Base-by-base conservation (phyloP, 2,797 vertebrate species). In the Gobionotothen gibberifrons region DNA sequence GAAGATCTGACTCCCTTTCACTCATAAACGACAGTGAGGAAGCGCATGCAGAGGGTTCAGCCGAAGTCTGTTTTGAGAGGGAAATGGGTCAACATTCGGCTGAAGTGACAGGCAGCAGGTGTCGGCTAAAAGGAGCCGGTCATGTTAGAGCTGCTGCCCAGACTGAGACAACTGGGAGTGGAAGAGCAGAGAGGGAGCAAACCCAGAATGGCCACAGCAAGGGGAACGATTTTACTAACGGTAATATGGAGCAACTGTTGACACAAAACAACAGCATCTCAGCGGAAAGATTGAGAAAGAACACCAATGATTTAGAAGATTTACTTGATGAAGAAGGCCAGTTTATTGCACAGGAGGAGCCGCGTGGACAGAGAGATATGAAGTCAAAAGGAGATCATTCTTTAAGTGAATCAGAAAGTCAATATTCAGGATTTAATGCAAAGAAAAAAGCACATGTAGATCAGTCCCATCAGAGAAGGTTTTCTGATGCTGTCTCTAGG, bases 41-140 rank as follows among this genome's bases (percentile, higher is more conserved):
- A 40, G 60, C 79, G 67, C 48, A 42, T 67, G 76, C 26, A 11
- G 59, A 39, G 54, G 54, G 54, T 69, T 84, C 76, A 69, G 47
- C 76, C 80, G 0, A 56, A 42, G 85, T 44, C 49, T 51, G 71
- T 80, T 74, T 62, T 39, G 74, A 81, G 70, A 77, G 64, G 22
- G 65, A 81, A 80, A 84, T 26, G 73, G 77, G 71, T 83, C 81
- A 71, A 78, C 78, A 22, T 88, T 82, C 60, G 67, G 79, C 76
- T 86, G 87, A 93, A 90, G 85, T 86, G 86, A 91, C 89, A 90
- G 87, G 84, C 74, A 72, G 87, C 88, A 87, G 88, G 87, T 91
- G 91, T 83, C 84, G 16, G 86, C 89, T 88, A 88, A 90, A 92
- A 89, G 87, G 68, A 83, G 85, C 10, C 65, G 54, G 69, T 77